Evolutionary conservation across 1,140 invertebrate species (phyloP).

Genomic region (Gryon sp.): DNA sequence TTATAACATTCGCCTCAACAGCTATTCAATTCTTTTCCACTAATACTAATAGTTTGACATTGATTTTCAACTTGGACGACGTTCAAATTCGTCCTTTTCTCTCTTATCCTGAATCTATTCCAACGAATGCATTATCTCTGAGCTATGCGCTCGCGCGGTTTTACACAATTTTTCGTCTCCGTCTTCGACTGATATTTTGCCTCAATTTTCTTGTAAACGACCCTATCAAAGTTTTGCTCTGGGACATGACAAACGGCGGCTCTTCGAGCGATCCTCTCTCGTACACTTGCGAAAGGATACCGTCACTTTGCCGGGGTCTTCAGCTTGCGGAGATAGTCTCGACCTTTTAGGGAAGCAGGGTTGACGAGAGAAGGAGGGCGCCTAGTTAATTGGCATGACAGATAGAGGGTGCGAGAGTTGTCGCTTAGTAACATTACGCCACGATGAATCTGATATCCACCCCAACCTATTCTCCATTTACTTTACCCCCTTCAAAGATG

Average conservation of each 20-base stretch:
- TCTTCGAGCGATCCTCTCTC: slow-evolving; percentile 8
- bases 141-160: not conserved
- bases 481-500: slow-evolving; percentile 56
- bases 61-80: slow-evolving; percentile 22
- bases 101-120: slow-evolving; percentile 22
- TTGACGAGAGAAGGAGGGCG: slow-evolving; percentile 64
- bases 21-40: not conserved
- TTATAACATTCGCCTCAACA: slow-evolving; percentile 8
- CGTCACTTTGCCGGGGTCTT: slow-evolving; percentile 16
- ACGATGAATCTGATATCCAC: slow-evolving; percentile 73
- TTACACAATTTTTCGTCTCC: slow-evolving; percentile 25
- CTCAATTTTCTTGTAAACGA: slow-evolving; percentile 51
- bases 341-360: slow-evolving; percentile 37
- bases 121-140: slow-evolving; percentile 2
- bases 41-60: slow-evolving; percentile 6
- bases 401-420: slow-evolving; percentile 77
- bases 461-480: slow-evolving; percentile 42
- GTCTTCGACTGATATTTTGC: slow-evolving; percentile 34
- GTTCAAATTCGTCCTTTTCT: slow-evolving; percentile 20
- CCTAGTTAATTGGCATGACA: slow-evolving; percentile 76
- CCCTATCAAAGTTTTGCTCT: slow-evolving; percentile 46
- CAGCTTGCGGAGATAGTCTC: slow-evolving; percentile 26
- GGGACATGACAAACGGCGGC: slow-evolving; percentile 46
- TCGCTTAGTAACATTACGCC: slow-evolving; percentile 77
- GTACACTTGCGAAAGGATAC: slow-evolving; percentile 23